Evolutionary conservation across 53 echinoderm and acorn worm genomes (phyloP).

Genomic region (Holothuria scabra): DNA sequence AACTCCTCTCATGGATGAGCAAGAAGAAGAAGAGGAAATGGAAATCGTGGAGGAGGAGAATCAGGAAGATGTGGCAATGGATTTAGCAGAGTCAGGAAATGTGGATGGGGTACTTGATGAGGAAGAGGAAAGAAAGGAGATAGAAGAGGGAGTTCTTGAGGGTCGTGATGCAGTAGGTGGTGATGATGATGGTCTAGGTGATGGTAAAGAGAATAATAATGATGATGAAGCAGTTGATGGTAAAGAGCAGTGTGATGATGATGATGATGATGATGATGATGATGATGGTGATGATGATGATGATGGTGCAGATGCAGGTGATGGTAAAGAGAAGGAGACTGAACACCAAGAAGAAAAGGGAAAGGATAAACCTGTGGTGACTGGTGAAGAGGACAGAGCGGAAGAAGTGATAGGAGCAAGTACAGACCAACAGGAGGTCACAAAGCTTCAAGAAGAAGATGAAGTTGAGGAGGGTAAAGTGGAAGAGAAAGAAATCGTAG

Average conservation of each 20-base stretch:
- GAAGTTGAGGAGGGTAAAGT: not conserved
- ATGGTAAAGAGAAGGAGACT: not conserved
- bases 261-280: too few species aligned
- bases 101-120: too few species aligned
- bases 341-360: not conserved
- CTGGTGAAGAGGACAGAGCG: not conserved
- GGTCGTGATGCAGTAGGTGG: too few species aligned
- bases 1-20: slow-evolving; percentile 42
- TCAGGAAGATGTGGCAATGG: too few species aligned
- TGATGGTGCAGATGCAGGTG: not conserved
- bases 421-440: slow-evolving; percentile 13
- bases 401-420: slow-evolving; percentile 5
- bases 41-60: not conserved
- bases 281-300: not conserved
- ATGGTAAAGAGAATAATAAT: not conserved
- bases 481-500: not conserved
- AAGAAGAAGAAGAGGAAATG: not conserved
- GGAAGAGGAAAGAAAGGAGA: too few species aligned
- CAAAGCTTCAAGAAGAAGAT: slow-evolving; percentile 9
- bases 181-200: not conserved
- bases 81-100: too few species aligned
- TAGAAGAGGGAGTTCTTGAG: too few species aligned
- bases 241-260: too few species aligned
- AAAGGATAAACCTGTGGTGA: too few species aligned
- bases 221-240: not conserved